Evolutionary conservation across 2,113 vertebrate species (phyloP).

Genomic region (Coracopsis vasa): DNA sequence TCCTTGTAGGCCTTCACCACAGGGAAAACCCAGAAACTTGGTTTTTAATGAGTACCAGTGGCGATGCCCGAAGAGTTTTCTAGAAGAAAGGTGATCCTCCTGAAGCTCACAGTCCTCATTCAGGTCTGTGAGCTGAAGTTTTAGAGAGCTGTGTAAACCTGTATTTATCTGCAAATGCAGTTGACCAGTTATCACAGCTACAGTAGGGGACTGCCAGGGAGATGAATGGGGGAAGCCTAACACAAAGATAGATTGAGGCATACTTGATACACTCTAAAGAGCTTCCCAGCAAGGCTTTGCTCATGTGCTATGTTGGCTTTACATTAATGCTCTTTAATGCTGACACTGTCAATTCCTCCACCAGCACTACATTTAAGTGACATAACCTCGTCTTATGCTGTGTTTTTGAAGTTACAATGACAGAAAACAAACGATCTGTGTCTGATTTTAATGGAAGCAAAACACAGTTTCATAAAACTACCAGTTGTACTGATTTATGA

Average conservation of each 20-base stretch:
- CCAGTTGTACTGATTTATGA: not conserved
- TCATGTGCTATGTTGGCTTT: not conserved
- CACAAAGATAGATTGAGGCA: not conserved
- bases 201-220: not conserved
- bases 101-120: rapidly evolving
- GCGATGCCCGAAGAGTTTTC: not conserved
- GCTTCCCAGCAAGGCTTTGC: not conserved
- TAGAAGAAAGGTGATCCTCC: not conserved
- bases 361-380: not conserved
- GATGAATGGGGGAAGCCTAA: rapidly evolving
- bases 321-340: not conserved
- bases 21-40: not conserved
- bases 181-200: not conserved
- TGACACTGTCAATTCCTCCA: too few relatives aligned
- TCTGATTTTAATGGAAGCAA: not conserved
- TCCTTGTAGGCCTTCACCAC: rapidly evolving
- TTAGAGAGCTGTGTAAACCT: not conserved
- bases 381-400: not conserved
- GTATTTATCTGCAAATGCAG: not conserved
- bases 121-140: rapidly evolving
- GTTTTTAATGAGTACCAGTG: not conserved
- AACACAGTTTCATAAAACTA: not conserved
- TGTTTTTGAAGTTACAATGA: not conserved
- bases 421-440: not conserved
- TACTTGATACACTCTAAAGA: not conserved